These are phyloP conservation scores for Morpho deidamia DNA, from an alignment of 2,888 invertebrate genomes.

Conservation along the genomic window DNA sequence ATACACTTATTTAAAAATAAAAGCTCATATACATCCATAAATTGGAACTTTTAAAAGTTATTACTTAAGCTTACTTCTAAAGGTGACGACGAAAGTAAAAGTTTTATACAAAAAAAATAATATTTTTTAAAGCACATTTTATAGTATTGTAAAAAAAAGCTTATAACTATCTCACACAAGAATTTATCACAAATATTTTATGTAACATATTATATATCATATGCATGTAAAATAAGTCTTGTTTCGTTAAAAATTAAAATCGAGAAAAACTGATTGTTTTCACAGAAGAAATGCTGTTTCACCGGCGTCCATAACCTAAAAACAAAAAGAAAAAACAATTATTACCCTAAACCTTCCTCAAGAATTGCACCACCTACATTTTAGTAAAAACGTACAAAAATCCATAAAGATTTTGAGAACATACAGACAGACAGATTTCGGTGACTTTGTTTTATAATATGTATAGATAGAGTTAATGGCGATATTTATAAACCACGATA, in stretches of 20 bases:
- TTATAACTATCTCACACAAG: constrained; percentile 13
- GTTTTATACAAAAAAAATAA: not conserved
- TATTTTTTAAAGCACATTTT: not conserved
- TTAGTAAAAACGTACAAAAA: too few relatives aligned
- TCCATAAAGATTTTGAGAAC: too few relatives aligned
- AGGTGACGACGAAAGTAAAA: not conserved
- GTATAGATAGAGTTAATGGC: too few relatives aligned
- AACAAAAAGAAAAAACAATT: not conserved
- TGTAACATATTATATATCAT: not conserved
- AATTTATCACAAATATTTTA: constrained; percentile 11
- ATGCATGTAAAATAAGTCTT: constrained; percentile 12
- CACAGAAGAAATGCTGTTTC: not conserved
- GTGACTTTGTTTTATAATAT: too few relatives aligned
- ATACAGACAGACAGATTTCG: too few relatives aligned
- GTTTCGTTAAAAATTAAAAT: constrained; percentile 4
- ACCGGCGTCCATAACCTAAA: constrained; percentile 21
- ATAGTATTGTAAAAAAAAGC: constrained; percentile 3
- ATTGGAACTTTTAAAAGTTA: too few relatives aligned
- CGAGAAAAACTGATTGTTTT: not conserved
- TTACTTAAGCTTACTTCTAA: too few relatives aligned
- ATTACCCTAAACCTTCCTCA: too few relatives aligned
- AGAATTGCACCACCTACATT: too few relatives aligned
- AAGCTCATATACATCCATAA: too few relatives aligned
- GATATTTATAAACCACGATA: too few relatives aligned
- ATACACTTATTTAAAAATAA: too few relatives aligned